These are phyloP conservation scores for Pollenia angustigena DNA, from an alignment of 2,888 invertebrate genomes.

Conservation along the genomic window DNA sequence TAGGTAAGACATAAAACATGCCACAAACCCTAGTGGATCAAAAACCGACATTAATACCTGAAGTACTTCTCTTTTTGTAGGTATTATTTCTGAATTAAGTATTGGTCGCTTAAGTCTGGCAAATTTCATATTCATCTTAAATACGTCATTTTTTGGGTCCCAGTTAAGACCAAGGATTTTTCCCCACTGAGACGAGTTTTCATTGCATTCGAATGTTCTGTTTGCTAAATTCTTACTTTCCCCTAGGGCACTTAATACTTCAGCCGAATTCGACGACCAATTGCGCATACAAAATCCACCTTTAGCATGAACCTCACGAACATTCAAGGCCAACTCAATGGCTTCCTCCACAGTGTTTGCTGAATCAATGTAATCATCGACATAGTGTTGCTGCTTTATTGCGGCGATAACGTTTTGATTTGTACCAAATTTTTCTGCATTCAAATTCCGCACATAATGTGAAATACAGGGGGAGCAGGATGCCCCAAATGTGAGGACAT, in stretches of 20 bases:
- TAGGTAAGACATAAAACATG: constrained; percentile 44
- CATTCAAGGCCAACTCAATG: constrained; percentile 15
- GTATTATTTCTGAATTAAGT: constrained; percentile 6
- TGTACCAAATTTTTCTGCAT: constrained; percentile 4
- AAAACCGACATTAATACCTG: constrained; percentile 41
- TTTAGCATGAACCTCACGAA: constrained; percentile 7
- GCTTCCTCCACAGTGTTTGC: constrained; percentile 3
- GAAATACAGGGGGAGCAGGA: not conserved
- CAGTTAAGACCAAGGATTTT: constrained; percentile 40
- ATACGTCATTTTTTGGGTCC: constrained; percentile 22
- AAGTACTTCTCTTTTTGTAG: constrained; percentile 42
- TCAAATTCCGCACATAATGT: constrained; percentile 45
- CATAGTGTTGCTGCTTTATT: constrained; percentile 37
- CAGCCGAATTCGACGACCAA: not conserved
- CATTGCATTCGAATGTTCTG: not conserved
- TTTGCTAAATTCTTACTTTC: not conserved
- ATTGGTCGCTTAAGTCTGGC: constrained; percentile 19
- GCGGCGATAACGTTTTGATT: not conserved
- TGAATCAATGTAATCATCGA: constrained; percentile 12
- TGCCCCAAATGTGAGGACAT: constrained; percentile 45
- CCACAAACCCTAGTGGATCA: constrained; percentile 40
- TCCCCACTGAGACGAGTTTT: not conserved
- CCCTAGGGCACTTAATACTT: constrained; percentile 7
- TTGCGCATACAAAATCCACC: constrained; percentile 7
- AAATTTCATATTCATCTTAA: constrained; percentile 50